Evolutionary conservation across 2,113 vertebrate species (phyloP).

Genomic region (Boleophthalmus pectinirostris): DNA sequence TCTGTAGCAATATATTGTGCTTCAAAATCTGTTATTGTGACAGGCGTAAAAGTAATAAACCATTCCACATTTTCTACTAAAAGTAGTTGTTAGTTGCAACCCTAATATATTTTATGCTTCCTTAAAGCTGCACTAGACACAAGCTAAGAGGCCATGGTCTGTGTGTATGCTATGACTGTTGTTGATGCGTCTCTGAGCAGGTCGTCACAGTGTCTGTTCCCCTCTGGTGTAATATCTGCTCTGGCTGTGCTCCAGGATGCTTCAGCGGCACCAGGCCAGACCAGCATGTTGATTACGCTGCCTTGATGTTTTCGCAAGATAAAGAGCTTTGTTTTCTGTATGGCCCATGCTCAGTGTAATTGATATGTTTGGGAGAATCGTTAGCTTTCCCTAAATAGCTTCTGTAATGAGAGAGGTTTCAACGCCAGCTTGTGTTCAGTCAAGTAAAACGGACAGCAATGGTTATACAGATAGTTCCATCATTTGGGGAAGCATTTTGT

Average conservation of each 20-base stretch:
- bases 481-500: neutral
- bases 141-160: constrained; percentile 14
- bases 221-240: constrained; percentile 38
- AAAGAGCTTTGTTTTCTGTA: constrained; percentile 5
- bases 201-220: neutral
- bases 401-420: neutral
- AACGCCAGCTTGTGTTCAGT: neutral
- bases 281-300: constrained; percentile 26
- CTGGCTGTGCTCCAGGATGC: constrained; percentile 42
- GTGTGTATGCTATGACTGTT: constrained; percentile 17
- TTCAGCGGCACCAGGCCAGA: constrained; percentile 20
- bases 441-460: neutral
- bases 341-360: neutral
- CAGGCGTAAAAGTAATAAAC: no score
- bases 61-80: no score
- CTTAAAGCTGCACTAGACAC: constrained; percentile 2
- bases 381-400: constrained; percentile 4
- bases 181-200: neutral
- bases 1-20: no score
- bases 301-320: constrained; percentile 40
- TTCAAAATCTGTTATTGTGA: no score
- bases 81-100: no score
- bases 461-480: neutral
- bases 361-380: neutral
- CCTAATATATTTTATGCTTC: neutral